phyloP scores from a whole-genome alignment of 2,113 vertebrate species.

The Pipra filicauda region DNA sequence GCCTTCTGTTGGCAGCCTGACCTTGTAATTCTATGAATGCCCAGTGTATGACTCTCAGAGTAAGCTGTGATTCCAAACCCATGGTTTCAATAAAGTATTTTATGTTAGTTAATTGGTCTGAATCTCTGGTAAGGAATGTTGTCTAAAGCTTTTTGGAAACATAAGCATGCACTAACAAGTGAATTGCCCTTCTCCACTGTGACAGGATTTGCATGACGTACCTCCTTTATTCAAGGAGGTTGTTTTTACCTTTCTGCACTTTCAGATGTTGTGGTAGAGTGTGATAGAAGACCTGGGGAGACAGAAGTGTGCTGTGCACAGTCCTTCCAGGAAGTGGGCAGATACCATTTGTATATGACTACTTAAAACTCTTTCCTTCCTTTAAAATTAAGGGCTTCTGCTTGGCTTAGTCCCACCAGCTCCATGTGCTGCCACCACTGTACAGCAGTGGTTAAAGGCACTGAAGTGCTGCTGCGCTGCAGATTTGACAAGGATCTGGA shows the following conservation, averaged over 20 bases:
- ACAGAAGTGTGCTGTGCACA: neutral
- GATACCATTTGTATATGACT: neutral
- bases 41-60: neutral
- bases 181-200: neutral
- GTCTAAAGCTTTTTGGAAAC: neutral
- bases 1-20: neutral
- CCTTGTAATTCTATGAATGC: neutral
- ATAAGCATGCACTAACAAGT: neutral
- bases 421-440: neutral
- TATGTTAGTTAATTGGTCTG: neutral
- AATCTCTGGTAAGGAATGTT: neutral
- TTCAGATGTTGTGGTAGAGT: neutral
- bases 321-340: neutral
- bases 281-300: neutral
- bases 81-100: constrained; percentile 31
- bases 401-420: neutral
- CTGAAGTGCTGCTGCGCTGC: neutral
- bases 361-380: neutral
- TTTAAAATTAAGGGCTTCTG: neutral
- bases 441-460: neutral
- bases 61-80: neutral
- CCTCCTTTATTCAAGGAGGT: neutral
- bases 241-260: neutral
- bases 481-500: neutral
- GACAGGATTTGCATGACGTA: neutral